Evolutionary conservation across 2,113 vertebrate species (phyloP).

Genomic region (Mesembrinibis cayennensis): DNA sequence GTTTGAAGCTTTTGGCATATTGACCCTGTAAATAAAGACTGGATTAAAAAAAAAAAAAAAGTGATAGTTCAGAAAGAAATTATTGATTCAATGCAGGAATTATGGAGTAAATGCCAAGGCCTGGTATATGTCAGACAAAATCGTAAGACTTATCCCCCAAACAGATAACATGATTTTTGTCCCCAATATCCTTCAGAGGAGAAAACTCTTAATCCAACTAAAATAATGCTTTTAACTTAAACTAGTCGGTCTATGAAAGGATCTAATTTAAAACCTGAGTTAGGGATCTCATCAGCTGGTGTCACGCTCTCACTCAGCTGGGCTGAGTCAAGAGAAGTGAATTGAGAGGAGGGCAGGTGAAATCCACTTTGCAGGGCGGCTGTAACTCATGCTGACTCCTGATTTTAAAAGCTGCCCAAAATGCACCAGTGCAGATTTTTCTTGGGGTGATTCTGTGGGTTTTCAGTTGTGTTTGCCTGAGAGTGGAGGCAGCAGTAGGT

Average conservation of each 20-base stretch:
- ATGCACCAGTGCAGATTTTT: not conserved
- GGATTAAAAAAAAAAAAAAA: not conserved
- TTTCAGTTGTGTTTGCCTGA: fast-evolving
- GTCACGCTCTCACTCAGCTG: not conserved
- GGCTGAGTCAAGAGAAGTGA: not conserved
- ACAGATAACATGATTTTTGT: not conserved
- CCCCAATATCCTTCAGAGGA: not conserved
- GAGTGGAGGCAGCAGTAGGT: not conserved
- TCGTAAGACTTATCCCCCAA: not conserved
- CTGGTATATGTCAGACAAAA: not conserved
- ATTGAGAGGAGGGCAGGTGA: not conserved
- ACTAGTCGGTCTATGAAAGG: too few species aligned
- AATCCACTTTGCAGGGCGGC: not conserved
- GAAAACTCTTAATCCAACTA: not conserved
- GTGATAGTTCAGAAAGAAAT: not conserved
- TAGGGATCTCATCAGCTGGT: not conserved
- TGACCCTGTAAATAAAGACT: not conserved
- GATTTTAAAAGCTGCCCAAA: not conserved
- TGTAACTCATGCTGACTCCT: not conserved
- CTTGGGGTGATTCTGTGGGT: not conserved
- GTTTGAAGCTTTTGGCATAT: not conserved
- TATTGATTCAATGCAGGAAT: not conserved
- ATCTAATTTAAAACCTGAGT: not conserved
- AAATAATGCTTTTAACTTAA: not conserved
- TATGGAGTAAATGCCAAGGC: not conserved